A percentile compares a stretch with the other conserved stretches of the same genome.
Conservation (phyloP, 2,113 vertebrate species). For the Psilopsiagon aurifrons region DNA sequence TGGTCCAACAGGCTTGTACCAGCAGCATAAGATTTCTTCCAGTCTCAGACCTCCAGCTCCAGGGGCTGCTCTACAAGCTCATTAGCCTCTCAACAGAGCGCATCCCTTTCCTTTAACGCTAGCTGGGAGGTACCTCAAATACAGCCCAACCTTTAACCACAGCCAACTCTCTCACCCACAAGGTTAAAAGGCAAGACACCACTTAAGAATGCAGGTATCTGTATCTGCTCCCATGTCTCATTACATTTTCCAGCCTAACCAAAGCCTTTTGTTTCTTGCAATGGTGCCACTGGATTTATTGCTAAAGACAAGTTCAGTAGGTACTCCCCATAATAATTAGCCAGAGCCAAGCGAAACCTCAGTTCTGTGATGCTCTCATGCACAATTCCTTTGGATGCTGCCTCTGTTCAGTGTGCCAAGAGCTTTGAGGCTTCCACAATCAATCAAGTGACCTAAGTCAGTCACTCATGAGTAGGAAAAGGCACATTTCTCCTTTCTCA, state of each 20-base stretch:
- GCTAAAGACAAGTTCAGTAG: slow-evolving; percentile 20
- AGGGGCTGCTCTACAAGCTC: not conserved
- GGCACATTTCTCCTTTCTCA: slow-evolving; percentile 52
- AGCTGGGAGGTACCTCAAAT: not conserved
- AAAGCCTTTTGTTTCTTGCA: slow-evolving; percentile 16
- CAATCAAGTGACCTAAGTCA: slow-evolving; percentile 58
- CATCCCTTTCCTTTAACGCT: not conserved
- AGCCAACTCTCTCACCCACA: not conserved
- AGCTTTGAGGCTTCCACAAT: slow-evolving; percentile 50
- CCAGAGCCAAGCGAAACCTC: not conserved
- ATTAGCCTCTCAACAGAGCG: not conserved
- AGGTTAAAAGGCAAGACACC: not conserved
- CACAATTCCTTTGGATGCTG: slow-evolving; percentile 28
- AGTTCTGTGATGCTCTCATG: not conserved
- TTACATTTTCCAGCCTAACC: slow-evolving; percentile 18
- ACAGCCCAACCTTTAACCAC: not conserved
- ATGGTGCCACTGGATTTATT: slow-evolving; percentile 22
- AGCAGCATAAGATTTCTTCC: not conserved
- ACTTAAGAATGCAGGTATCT: not conserved
- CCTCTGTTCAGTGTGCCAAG: not conserved
- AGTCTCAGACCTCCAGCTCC: slow-evolving; percentile 11
- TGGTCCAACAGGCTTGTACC: not conserved
- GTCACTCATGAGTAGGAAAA: slow-evolving; percentile 39
- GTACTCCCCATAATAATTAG: slow-evolving; percentile 60
- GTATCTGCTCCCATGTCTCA: not conserved